Base-by-base conservation (phyloP, 1,140 invertebrate species). In the Trichonephila clavipes region DNA sequence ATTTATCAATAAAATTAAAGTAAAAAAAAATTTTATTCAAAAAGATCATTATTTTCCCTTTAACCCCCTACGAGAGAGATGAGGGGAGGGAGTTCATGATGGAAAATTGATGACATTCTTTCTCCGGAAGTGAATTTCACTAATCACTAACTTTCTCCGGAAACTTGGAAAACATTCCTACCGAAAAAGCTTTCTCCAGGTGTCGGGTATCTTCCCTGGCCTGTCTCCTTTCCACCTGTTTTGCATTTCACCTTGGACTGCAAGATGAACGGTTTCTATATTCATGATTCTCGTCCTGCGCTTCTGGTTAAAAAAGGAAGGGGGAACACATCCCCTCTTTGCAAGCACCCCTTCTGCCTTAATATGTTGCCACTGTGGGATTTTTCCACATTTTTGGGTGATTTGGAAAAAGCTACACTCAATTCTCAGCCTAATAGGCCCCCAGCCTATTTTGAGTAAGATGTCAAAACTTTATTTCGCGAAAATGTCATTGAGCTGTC, bases 91-190 rank as follows among this genome's bases (percentile, higher is more conserved):
- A 34, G 82, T 4, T 12, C 19, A 28, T 72, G 51, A 28, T 40
- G 81, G 81, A 92, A 92, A 92, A 86, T 92, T 85, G 62, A 86
- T 85, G 83, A 86, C 82, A 86, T 92, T 85, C 82, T 28, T 21
- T 28, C 59, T 92, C 64, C 91, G 90, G 90, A 92, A 92, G 90
- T 87, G 59, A 85, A 83, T 61, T 85, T 59, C 83, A 87, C 83
- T 87, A 92, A 91, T 91, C 90, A 91, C 90, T 59, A 61, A 92
- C 91, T 92, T 92, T 92, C 91, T 92, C 91, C 91, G 91, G 91
- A 91, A 91, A 91, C 77, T 66, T 89, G 5, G 61, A 12, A 44
- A 85, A 90, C 58, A 82, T 90, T 82, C 72, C 72, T 82, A 24
- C n/a, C 24, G 34, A 19, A 14, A 72, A 34, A 58, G 51, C 34